Evolutionary conservation across 2,888 invertebrate species (phyloP).

Genomic region (Mactromeris polynyma): DNA sequence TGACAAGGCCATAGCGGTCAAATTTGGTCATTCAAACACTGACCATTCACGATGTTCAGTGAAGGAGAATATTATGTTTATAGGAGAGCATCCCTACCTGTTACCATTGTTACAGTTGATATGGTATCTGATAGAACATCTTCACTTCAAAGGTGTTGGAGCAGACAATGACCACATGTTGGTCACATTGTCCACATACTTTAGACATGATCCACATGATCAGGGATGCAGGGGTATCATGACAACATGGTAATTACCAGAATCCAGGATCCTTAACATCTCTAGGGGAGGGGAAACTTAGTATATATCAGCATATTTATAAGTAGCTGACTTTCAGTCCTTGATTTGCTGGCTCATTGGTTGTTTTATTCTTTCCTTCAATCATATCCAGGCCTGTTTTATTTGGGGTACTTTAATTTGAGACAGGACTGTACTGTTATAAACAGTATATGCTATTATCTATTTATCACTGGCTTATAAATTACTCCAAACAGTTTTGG

Average conservation of each 20-base stretch:
- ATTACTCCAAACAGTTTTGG: too few relatives aligned
- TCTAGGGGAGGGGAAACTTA: too few relatives aligned
- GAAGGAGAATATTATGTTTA: constrained; percentile 19
- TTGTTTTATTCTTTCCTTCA: too few relatives aligned
- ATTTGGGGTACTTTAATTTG: too few relatives aligned
- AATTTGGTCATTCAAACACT: constrained; percentile 9
- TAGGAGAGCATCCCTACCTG: constrained; percentile 27
- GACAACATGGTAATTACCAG: not conserved
- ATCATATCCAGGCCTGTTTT: too few relatives aligned
- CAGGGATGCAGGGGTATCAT: not conserved
- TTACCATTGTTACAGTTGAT: not conserved
- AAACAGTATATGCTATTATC: too few relatives aligned
- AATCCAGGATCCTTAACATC: not conserved
- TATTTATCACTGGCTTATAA: too few relatives aligned
- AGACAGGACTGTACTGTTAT: too few relatives aligned
- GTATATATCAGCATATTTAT: too few relatives aligned
- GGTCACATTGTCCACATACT: constrained; percentile 36
- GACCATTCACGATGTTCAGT: not conserved
- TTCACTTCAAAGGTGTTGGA: constrained; percentile 23
- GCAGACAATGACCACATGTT: constrained; percentile 33
- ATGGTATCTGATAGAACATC: not conserved
- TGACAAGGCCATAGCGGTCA: constrained; percentile 15
- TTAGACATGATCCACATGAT: not conserved
- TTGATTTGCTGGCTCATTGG: too few relatives aligned
- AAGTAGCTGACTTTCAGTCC: too few relatives aligned